Evolutionary conservation across 2,797 vertebrate genomes (phyloP).

Genomic region (Malacoctenus gilli): DNA sequence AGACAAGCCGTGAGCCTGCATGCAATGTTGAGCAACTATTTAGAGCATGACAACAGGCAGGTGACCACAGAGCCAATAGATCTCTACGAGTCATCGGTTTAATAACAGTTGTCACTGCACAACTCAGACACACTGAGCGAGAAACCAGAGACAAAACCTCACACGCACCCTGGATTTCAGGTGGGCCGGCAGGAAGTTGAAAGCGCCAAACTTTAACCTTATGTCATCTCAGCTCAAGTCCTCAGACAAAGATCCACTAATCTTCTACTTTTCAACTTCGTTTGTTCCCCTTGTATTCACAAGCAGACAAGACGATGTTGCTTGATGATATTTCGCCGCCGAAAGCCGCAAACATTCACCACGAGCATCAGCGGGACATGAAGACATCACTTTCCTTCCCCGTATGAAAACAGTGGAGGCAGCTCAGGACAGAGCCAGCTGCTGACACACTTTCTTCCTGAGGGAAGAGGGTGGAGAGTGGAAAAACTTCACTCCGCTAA

Average conservation of each 20-base stretch:
- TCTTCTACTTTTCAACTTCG: too few relatives aligned
- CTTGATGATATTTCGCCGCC: constrained; percentile 25
- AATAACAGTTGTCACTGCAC: constrained; percentile 1
- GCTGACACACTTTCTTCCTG: constrained; percentile 64
- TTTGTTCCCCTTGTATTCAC: too few relatives aligned
- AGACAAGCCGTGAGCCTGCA: background rate
- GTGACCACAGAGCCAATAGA: background rate
- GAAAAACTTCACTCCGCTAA: constrained; percentile 65
- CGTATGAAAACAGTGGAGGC: constrained; percentile 32
- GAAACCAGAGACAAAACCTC: constrained; percentile 4
- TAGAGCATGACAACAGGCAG: constrained; percentile 3
- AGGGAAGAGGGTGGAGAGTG: constrained; percentile 60
- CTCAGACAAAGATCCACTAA: background rate
- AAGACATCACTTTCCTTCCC: constrained; percentile 32
- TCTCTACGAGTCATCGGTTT: background rate
- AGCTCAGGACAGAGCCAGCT: constrained; percentile 47
- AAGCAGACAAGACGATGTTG: background rate
- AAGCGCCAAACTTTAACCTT: too few relatives aligned
- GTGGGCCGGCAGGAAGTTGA: too few relatives aligned
- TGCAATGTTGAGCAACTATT: constrained; percentile 20
- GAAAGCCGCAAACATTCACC: constrained; percentile 33
- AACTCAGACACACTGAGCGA: background rate
- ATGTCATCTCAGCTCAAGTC: too few relatives aligned
- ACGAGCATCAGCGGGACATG: constrained; percentile 30
- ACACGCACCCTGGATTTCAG: too few relatives aligned